These are phyloP conservation scores for Cephus spinipes DNA, from an alignment of 2,888 invertebrate species.

Conservation along the genomic window DNA sequence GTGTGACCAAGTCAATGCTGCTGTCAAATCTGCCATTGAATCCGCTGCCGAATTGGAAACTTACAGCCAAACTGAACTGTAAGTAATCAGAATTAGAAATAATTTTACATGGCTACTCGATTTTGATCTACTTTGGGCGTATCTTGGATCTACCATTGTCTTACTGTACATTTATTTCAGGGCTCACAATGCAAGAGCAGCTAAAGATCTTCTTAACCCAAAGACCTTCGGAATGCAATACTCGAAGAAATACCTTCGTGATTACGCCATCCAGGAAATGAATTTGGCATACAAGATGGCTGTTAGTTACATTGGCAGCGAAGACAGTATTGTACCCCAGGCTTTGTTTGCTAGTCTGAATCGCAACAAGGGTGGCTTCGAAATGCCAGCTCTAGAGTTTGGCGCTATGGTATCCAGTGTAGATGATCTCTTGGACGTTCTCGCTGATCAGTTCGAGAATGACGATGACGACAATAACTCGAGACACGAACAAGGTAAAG, in stretches of 20 bases:
- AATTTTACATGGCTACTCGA: not conserved
- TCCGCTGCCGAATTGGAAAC: constrained; percentile 69
- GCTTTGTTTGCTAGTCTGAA: constrained; percentile 50
- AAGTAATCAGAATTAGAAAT: constrained; percentile 53
- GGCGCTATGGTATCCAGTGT: constrained; percentile 66
- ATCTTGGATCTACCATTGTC: no score
- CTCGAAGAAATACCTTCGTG: constrained; percentile 67
- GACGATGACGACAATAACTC: not conserved
- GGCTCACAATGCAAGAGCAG: constrained; percentile 64
- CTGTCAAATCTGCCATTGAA: constrained; percentile 74
- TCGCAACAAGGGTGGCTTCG: constrained; percentile 60
- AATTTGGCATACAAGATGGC: constrained; percentile 66
- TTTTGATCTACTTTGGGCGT: not conserved
- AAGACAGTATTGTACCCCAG: constrained; percentile 71
- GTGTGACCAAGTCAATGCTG: constrained; percentile 74
- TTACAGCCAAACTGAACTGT: constrained; percentile 66
- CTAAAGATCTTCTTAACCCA: constrained; percentile 60
- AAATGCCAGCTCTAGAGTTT: constrained; percentile 40
- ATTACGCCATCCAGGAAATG: constrained; percentile 64
- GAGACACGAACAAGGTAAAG: not conserved
- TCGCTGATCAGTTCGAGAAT: constrained; percentile 17
- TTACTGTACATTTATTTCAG: not conserved
- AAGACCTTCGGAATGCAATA: constrained; percentile 67
- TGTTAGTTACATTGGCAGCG: constrained; percentile 69
- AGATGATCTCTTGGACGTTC: constrained; percentile 53